Evolutionary conservation across 1,140 invertebrate genomes (phyloP).

Genomic region (Hylaeus volcanicus): DNA sequence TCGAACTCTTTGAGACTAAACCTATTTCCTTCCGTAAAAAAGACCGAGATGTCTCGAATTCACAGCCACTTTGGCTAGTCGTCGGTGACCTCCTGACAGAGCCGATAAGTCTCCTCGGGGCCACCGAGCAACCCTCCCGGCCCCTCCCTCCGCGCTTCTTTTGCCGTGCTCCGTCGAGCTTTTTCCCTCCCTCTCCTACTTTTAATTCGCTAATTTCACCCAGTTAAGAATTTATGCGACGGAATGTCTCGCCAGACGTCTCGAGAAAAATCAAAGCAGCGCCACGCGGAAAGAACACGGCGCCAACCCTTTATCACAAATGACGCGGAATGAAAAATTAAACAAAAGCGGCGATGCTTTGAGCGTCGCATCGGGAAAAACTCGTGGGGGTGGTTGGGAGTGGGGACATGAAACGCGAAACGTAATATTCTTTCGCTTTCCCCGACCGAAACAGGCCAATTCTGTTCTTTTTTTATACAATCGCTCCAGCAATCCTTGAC

Average conservation of each 20-base stretch:
- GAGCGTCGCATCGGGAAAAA: slow-evolving; percentile 22
- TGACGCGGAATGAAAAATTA: slow-evolving; percentile 78
- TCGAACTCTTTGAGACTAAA: too few relatives aligned
- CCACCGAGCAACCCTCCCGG: not conserved
- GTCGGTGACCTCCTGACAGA: slow-evolving; percentile 27
- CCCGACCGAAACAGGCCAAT: too few relatives aligned
- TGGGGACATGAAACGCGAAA: not conserved
- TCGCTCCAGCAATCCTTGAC: too few relatives aligned
- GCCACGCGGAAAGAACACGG: slow-evolving; percentile 63
- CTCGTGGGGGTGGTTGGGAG: not conserved
- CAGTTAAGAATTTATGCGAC: slow-evolving; percentile 79
- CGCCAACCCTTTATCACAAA: slow-evolving; percentile 74
- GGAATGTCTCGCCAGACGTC: slow-evolving; percentile 73
- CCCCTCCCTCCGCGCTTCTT: slow-evolving; percentile 23
- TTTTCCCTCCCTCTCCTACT: slow-evolving; percentile 62
- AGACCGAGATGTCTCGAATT: slow-evolving; percentile 22
- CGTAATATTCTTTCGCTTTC: not conserved
- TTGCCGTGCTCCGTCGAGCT: slow-evolving; percentile 25
- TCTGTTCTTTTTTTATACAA: not conserved
- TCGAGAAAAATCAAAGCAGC: slow-evolving; percentile 80
- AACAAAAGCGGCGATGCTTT: slow-evolving; percentile 66
- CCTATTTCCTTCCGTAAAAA: slow-evolving; percentile 4
- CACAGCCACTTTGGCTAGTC: slow-evolving; percentile 9
- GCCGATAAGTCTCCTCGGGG: not conserved
- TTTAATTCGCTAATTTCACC: slow-evolving; percentile 81